These are phyloP conservation scores for Melangyna quadrimaculata DNA, from an alignment of 2,888 invertebrate genomes.

Conservation along the genomic window DNA sequence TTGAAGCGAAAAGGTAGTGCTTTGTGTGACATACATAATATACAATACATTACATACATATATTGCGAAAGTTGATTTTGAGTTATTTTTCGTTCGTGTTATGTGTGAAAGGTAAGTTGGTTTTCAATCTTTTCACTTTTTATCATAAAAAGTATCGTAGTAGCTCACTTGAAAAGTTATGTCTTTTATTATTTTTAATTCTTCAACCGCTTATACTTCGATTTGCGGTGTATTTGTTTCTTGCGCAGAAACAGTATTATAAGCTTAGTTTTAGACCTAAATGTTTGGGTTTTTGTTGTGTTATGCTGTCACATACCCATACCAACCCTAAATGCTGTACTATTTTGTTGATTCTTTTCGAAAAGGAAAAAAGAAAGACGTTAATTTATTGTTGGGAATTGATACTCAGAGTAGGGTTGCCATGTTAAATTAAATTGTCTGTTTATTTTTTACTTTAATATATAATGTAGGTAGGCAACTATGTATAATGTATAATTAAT, in stretches of 20 bases:
- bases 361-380: background rate
- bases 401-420: background rate
- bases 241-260: background rate
- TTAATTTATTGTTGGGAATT: background rate
- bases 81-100: background rate
- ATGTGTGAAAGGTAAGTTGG: background rate
- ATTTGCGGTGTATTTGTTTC: background rate
- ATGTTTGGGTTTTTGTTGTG: background rate
- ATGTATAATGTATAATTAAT: too few species aligned
- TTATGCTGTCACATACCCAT: background rate
- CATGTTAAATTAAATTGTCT: background rate
- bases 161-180: background rate
- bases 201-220: background rate
- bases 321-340: background rate
- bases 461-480: too few species aligned
- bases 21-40: background rate
- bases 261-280: background rate
- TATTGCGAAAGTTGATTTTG: background rate
- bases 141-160: background rate
- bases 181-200: background rate
- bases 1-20: slow-evolving; percentile 7
- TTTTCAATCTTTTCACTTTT: background rate
- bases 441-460: background rate
- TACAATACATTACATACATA: too few species aligned
- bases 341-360: background rate